Evolutionary conservation across 2,888 invertebrate species (phyloP).

Genomic region (Monochamus alternatus): DNA sequence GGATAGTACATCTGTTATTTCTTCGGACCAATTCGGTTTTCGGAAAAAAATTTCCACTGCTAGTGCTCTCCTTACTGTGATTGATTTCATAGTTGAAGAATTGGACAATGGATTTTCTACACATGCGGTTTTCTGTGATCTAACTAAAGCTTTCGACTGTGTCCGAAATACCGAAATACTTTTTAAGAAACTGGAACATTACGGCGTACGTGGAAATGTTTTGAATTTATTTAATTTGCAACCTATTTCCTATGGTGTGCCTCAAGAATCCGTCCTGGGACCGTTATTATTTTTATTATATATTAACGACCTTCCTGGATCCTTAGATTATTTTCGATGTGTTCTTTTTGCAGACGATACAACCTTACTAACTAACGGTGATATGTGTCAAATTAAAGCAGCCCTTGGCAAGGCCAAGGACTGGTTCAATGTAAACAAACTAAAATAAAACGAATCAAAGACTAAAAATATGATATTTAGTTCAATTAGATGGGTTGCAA

Average conservation of each 20-base stretch:
- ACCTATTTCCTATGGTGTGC: not conserved
- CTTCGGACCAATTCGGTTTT: not conserved
- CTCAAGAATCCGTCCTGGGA: not conserved
- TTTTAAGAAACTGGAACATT: not conserved
- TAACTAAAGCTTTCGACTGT: constrained; percentile 4
- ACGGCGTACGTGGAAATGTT: not conserved
- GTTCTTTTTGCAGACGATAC: too few species aligned
- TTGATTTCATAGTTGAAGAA: not conserved
- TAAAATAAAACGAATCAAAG: not conserved
- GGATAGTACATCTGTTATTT: not conserved
- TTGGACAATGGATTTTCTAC: not conserved
- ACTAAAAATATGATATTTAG: not conserved
- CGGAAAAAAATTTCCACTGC: not conserved
- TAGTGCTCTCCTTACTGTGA: not conserved
- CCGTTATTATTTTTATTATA: not conserved
- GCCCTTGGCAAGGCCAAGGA: not conserved
- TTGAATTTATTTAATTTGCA: not conserved
- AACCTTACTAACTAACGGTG: too few species aligned
- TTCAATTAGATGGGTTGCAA: not conserved
- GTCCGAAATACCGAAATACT: constrained; percentile 6
- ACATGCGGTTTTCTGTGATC: constrained; percentile 1
- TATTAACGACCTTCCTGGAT: too few species aligned
- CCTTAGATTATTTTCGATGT: too few species aligned
- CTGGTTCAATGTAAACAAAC: not conserved
- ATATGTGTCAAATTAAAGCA: not conserved